These are phyloP conservation scores for Epinephelus lanceolatus DNA, from an alignment of 2,113 vertebrate species.

Conservation along the genomic window DNA sequence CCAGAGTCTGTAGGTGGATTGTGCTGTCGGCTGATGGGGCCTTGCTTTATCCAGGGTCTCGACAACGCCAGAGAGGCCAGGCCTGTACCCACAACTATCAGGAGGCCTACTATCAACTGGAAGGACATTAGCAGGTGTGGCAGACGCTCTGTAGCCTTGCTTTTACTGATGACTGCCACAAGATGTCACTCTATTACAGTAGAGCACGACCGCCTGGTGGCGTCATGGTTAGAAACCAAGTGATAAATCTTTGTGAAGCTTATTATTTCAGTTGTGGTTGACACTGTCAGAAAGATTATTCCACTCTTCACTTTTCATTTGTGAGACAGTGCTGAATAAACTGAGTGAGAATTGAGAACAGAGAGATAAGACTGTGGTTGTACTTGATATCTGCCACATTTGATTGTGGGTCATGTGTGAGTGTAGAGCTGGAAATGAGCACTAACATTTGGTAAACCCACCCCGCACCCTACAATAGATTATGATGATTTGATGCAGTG, in stretches of 20 bases:
- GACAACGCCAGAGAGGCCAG: neutral
- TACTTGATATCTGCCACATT: neutral
- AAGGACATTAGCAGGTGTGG: conserved; percentile 87
- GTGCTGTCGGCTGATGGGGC: conserved; percentile 83
- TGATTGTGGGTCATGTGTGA: neutral
- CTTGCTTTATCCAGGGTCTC: conserved; percentile 79
- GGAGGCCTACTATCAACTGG: conserved; percentile 85
- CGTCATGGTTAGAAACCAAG: neutral
- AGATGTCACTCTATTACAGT: conserved; percentile 42
- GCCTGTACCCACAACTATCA: conserved; percentile 68
- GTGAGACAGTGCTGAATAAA: conserved; percentile 16
- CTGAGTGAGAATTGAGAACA: neutral
- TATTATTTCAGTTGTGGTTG: conserved; percentile 4
- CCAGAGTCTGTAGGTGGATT: conserved; percentile 85
- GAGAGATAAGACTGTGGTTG: conserved; percentile 17
- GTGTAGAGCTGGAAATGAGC: neutral
- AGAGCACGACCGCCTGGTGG: neutral
- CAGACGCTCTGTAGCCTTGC: neutral
- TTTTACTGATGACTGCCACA: conserved; percentile 27
- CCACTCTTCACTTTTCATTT: neutral
- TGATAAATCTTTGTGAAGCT: neutral
- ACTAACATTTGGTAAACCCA: neutral
- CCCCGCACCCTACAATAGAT: neutral
- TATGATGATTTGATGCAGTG: neutral
- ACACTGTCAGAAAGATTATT: conserved; percentile 12